A percentile compares a stretch with the other conserved stretches of the same genome.
Conservation (phyloP, 2,797 vertebrate genomes). For the Mastacembelus armatus region DNA sequence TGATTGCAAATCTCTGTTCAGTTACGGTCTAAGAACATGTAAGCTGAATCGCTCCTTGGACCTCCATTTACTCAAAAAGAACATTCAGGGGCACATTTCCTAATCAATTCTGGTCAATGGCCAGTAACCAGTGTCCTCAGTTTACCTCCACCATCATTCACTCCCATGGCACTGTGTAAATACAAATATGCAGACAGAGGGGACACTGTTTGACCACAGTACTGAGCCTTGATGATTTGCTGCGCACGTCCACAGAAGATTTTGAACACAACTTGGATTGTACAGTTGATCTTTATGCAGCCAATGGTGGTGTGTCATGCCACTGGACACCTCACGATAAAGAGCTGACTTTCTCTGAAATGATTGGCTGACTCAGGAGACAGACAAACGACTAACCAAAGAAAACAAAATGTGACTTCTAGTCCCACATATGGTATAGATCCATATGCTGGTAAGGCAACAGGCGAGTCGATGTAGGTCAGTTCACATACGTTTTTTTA, state of each 20-base stretch:
- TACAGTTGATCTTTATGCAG: neutral
- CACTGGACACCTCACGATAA: neutral
- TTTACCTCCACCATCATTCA: constrained; percentile 2
- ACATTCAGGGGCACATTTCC: too few species aligned
- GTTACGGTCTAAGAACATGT: neutral
- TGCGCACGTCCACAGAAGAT: neutral
- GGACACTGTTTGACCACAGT: constrained; percentile 4
- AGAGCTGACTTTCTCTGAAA: neutral
- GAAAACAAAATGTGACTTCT: neutral
- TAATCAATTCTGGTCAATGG: too few species aligned
- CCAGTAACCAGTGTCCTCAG: constrained; percentile 29
- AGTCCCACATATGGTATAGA: too few species aligned
- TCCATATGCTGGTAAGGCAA: neutral
- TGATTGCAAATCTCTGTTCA: neutral
- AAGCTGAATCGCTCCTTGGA: neutral
- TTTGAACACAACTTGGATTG: neutral
- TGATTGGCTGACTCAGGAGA: constrained; percentile 7
- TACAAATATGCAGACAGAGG: constrained; percentile 34
- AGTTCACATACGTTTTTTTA: neutral
- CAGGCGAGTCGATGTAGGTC: neutral
- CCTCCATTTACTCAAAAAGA: too few species aligned
- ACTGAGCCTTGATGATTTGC: constrained; percentile 1
- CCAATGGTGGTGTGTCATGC: neutral
- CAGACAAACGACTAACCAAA: neutral
- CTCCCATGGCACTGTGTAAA: constrained; percentile 31